These are phyloP conservation scores for Trissolcus basalis DNA, from an alignment of 1,140 invertebrate species.

Conservation along the genomic window DNA sequence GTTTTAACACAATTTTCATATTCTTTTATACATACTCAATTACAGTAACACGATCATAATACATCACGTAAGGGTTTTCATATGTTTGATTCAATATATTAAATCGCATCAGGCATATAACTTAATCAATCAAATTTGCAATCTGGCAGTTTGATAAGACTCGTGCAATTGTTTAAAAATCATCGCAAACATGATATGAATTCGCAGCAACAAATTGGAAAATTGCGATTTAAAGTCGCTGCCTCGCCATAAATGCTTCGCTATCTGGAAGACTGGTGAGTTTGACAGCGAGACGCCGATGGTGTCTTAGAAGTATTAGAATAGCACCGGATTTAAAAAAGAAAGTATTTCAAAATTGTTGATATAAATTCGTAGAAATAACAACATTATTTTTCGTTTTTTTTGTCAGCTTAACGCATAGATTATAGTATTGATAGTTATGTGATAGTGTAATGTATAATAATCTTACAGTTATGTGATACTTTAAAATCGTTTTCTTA, in stretches of 20 bases:
- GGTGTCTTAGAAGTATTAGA: conserved; percentile 15
- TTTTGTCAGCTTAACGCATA: conserved; percentile 33
- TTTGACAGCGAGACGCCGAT: conserved; percentile 14
- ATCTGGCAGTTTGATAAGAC: conserved; percentile 32
- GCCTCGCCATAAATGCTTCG: conserved; percentile 12
- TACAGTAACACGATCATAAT: conserved; percentile 63
- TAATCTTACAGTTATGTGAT: conserved; percentile 43
- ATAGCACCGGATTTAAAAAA: conserved; percentile 52
- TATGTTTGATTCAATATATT: conserved; percentile 22
- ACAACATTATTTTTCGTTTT: conserved; percentile 22
- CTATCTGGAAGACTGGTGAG: conserved; percentile 59
- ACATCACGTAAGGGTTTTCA: conserved; percentile 44
- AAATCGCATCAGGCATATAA: conserved; percentile 52
- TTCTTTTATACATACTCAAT: conserved; percentile 64
- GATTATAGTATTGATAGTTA: conserved; percentile 39
- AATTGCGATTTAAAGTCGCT: conserved; percentile 3
- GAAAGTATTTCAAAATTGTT: conserved; percentile 9
- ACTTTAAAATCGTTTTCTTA: background rate
- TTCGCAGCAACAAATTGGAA: background rate
- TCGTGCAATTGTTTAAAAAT: conserved; percentile 30
- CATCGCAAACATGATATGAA: background rate
- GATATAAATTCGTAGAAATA: conserved; percentile 40
- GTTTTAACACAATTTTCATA: conserved; percentile 60
- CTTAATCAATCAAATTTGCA: conserved; percentile 17
- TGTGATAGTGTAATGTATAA: conserved; percentile 39